These are phyloP conservation scores for Phaethornis superciliosus DNA, from an alignment of 2,113 vertebrate species.

Conservation along the genomic window DNA sequence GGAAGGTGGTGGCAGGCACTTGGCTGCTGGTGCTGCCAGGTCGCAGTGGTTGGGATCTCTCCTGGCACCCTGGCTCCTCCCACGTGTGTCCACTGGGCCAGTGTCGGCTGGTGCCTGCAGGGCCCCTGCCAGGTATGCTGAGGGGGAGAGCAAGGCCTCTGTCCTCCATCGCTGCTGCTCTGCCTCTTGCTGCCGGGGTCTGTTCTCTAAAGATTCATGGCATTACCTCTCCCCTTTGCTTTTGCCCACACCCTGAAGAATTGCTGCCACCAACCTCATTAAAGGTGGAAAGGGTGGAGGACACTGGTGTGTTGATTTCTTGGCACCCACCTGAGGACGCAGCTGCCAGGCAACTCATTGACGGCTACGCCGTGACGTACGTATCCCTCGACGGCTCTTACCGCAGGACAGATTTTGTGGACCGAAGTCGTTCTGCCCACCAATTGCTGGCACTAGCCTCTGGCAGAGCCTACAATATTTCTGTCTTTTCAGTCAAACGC, in stretches of 20 bases:
- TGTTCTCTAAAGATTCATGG: constrained; percentile 61
- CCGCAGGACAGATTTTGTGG: constrained; percentile 91
- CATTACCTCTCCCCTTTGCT: constrained; percentile 66
- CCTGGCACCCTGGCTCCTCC: fast-evolving
- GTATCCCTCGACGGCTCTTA: constrained; percentile 82
- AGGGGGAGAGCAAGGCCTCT: not conserved
- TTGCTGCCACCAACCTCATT: constrained; percentile 93
- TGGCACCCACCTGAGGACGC: constrained; percentile 86
- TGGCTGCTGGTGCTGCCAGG: fast-evolving
- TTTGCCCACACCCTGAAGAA: constrained; percentile 79
- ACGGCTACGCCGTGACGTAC: constrained; percentile 92
- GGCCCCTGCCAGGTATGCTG: not conserved
- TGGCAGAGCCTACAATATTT: constrained; percentile 94
- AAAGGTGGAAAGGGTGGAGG: constrained; percentile 91
- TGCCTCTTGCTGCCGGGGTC: constrained; percentile 14
- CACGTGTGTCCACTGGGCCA: not conserved
- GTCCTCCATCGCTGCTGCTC: not conserved
- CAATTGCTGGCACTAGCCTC: constrained; percentile 87
- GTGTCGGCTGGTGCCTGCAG: not conserved
- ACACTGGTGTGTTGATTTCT: constrained; percentile 90
- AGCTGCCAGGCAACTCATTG: constrained; percentile 80
- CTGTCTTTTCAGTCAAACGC: constrained; percentile 92
- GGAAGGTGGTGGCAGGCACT: not conserved
- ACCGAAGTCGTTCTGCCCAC: constrained; percentile 85
- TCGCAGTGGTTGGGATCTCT: fast-evolving